Evolutionary conservation across 1,140 invertebrate species (phyloP), one percentile per base, ranked within the genome.

Genomic region (Acyrthosiphon pisum): DNA sequence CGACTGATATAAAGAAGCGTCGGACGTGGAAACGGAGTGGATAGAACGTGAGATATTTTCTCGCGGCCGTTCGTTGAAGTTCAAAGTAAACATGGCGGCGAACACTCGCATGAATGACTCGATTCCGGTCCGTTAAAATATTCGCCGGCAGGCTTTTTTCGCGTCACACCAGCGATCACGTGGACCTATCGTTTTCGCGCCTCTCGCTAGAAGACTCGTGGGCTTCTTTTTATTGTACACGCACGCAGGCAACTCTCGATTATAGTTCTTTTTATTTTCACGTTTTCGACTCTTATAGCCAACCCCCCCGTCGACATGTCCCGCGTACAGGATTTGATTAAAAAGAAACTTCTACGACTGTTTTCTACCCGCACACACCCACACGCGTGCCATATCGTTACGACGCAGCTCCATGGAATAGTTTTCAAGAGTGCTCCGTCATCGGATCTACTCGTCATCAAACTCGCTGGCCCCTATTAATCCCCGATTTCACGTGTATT

Each of bases 51-150:
- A 22, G 37, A 53, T 22, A 30, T 90, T 60, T 53, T 37, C 3
- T 56, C 35, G 22, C 8, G 48, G 48, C 23, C 35, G n/a, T 53
- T 41, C 14, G 3, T 76, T 60, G 18, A n/a, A 76, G 30, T 37
- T 6, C 35, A 37, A n/a, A 44, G 56, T 30, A 60, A 68, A 68
- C 18, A 41, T 30, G 23, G 44, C 14, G 41, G 53, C 60, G 44
- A 90, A 90, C 11, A 41, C 41, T 68, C 53, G 89, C 89, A 44
- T 44, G 89, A 90, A 46, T 26, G 26, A 37, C 18, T 68, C 89
- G 56, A 44, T 90, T 68, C 37, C 37, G 56, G 37, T 90, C 53
- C n/a, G 53, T 56, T 30, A 76, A 76, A n/a, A n/a, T 44, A 44
- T 44, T 68, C 26, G 22, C 37, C 37, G 8, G 23, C 20, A 90